phyloP scores from a whole-genome alignment of 2,797 vertebrate genomes.

The Sebastes itinus region DNA sequence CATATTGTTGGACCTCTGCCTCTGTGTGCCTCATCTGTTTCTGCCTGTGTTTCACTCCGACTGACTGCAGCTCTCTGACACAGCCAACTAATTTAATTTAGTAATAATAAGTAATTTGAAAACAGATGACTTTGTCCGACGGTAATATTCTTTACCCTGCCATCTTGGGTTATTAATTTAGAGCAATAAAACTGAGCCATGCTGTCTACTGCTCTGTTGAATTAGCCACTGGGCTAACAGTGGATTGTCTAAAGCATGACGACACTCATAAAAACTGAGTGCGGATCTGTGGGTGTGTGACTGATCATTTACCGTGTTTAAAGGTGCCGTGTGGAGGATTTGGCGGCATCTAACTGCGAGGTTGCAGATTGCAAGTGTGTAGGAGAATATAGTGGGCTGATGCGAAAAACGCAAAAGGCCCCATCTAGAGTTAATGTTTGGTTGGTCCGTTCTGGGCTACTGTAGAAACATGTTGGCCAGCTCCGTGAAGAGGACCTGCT shows the following conservation, averaged over 20 bases:
- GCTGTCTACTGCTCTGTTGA: background rate
- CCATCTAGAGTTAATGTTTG: no score
- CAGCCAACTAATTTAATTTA: background rate
- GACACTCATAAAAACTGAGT: background rate
- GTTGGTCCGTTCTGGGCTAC: no score
- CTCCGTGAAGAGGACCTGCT: no score
- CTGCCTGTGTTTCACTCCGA: background rate
- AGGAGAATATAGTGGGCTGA: no score
- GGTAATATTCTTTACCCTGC: background rate
- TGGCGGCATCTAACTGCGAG: no score
- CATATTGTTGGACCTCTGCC: background rate
- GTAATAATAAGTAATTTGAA: slow-evolving; percentile 27
- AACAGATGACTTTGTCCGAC: slow-evolving; percentile 6
- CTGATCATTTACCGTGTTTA: background rate
- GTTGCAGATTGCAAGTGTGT: no score
- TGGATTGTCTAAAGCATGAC: no score
- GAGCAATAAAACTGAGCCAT: slow-evolving; percentile 1
- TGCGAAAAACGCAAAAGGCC: no score
- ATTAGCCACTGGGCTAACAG: background rate
- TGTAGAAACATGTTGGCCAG: no score
- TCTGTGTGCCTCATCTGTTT: background rate
- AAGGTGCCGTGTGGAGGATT: no score
- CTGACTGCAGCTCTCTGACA: background rate
- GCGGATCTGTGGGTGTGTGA: background rate
- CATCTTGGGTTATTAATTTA: slow-evolving; percentile 13